Conservation (phyloP, 2,797 vertebrate species). For the Xerus rutilus region DNA sequence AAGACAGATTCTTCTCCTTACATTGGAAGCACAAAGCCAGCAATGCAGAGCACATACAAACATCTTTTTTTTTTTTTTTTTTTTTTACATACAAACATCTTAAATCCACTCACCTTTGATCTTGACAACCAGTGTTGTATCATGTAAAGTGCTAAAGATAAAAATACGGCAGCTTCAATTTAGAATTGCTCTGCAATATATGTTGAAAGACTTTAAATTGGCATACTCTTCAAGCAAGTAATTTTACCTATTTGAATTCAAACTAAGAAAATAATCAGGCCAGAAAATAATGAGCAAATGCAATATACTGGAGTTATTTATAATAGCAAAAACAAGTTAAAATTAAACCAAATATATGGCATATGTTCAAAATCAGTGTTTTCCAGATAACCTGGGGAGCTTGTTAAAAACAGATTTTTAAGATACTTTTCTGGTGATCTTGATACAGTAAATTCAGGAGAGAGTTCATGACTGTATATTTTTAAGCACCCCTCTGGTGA, state of each 20-base stretch:
- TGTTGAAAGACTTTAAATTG: neutral
- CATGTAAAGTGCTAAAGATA: rapidly evolving
- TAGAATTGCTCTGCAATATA: neutral
- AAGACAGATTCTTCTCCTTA: rapidly evolving
- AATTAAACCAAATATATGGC: slow-evolving; percentile 15
- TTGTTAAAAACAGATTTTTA: slow-evolving; percentile 1
- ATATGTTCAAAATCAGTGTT: neutral
- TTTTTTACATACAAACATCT: neutral
- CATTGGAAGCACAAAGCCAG: neutral
- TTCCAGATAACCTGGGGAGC: neutral
- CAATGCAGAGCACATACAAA: neutral
- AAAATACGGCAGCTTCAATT: neutral
- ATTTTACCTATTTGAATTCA: slow-evolving; percentile 43
- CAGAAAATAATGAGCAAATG: neutral
- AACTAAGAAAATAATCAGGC: slow-evolving; percentile 12
- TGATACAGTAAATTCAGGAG: neutral
- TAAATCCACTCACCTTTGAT: neutral
- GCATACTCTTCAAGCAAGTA: neutral
- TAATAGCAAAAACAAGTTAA: neutral
- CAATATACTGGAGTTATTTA: neutral
- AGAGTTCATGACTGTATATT: neutral
- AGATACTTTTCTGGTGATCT: neutral
- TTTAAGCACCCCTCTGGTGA: neutral
- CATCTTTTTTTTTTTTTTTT: too few relatives aligned
- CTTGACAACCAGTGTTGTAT: neutral